phyloP scores from a whole-genome alignment of 2,113 vertebrate species.

The Lipophrys pholis region DNA sequence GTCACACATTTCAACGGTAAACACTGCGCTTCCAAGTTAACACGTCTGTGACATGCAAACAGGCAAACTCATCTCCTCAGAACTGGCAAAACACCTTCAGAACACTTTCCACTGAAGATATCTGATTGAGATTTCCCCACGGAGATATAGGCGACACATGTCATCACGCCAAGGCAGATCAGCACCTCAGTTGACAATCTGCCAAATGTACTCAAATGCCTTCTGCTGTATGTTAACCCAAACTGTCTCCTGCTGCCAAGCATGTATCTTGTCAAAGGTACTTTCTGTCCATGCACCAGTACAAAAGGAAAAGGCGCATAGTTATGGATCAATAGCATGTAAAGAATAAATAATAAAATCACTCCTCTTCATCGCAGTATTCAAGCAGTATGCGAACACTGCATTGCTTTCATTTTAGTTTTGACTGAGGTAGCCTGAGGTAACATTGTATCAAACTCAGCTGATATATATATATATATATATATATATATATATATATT shows the following conservation, averaged over 20 bases:
- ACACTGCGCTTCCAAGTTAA: background rate
- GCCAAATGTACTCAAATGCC: conserved; percentile 16
- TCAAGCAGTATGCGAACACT: background rate
- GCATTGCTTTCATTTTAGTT: conserved; percentile 27
- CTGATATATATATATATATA: no score
- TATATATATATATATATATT: background rate
- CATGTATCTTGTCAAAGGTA: conserved; percentile 25
- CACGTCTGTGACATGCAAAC: background rate
- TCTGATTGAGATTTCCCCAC: conserved; percentile 25
- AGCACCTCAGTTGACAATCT: conserved; percentile 21
- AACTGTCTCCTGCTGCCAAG: background rate
- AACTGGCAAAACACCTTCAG: conserved; percentile 18
- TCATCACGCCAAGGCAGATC: background rate
- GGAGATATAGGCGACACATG: conserved; percentile 32
- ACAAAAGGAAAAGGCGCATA: background rate
- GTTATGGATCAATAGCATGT: conserved; percentile 23
- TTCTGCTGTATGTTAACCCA: conserved; percentile 28
- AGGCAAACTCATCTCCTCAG: background rate
- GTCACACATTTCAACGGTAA: conserved; percentile 14
- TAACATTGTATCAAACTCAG: background rate
- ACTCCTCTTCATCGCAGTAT: background rate
- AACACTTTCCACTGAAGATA: conserved; percentile 20
- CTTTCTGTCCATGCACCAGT: conserved; percentile 6
- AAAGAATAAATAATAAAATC: conserved; percentile 2
- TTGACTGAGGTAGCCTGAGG: no score